Percentiles rank a stretch among this genome's conserved stretches.
phyloP scores from a whole-genome alignment of 2,113 vertebrate species.

The Dasypus novemcinctus region DNA sequence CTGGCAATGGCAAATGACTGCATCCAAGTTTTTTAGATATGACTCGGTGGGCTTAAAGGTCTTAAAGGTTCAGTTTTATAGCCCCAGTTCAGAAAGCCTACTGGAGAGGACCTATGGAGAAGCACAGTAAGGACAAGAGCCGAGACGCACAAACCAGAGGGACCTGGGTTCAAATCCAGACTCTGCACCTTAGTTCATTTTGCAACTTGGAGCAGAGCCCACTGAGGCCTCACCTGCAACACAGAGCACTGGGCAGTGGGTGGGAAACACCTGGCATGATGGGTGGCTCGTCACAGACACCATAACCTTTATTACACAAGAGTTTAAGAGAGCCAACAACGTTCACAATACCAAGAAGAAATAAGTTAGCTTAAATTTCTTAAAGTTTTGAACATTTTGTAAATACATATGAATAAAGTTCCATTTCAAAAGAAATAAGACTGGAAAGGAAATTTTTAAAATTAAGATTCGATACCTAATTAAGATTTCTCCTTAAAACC shows the following conservation, averaged over 20 bases:
- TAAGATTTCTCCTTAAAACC: neutral
- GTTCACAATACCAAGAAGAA: neutral
- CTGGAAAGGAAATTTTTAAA: neutral
- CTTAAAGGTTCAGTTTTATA: neutral
- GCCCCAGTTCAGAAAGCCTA: neutral
- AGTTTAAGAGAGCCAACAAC: neutral
- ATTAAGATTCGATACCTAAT: neutral
- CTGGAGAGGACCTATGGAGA: accelerated
- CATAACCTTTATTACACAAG: neutral
- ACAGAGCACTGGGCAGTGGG: neutral
- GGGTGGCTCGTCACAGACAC: neutral
- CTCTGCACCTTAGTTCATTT: neutral
- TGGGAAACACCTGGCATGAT: too few species aligned
- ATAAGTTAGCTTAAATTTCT: neutral
- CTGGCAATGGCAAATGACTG: neutral
- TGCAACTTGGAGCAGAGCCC: neutral
- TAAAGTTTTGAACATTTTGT: neutral
- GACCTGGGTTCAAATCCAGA: neutral
- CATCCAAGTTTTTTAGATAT: neutral
- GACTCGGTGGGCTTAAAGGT: neutral
- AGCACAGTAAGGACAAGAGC: neutral
- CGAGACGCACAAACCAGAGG: neutral
- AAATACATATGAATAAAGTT: neutral
- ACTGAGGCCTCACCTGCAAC: neutral
- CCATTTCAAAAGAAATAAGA: neutral